These are phyloP conservation scores for Beroe ovata DNA, from an alignment of 37 sponge, comb jelly and placozoan genomes.

Conservation along the genomic window DNA sequence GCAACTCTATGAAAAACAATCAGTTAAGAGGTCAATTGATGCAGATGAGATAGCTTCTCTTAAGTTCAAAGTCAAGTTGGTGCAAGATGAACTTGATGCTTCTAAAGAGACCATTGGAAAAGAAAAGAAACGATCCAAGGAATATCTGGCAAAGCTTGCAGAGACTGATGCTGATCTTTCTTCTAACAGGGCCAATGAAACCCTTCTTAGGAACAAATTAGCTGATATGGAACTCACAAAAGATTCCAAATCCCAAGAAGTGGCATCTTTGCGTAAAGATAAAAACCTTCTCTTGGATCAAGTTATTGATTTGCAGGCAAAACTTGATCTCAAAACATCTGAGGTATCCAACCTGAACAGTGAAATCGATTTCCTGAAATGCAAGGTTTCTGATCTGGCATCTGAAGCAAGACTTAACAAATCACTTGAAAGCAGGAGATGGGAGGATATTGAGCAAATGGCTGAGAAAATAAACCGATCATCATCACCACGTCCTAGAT, in stretches of 20 bases:
- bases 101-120: not conserved
- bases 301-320: constrained; percentile 44
- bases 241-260: constrained; percentile 40
- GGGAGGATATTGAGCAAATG: constrained; percentile 70
- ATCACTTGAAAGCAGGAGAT: constrained; percentile 53
- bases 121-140: constrained; percentile 38
- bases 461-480: constrained; percentile 66
- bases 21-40: constrained; percentile 24
- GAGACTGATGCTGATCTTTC: constrained; percentile 64
- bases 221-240: constrained; percentile 41
- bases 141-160: constrained; percentile 16
- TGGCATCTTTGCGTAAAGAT: constrained; percentile 18
- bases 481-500: constrained; percentile 40
- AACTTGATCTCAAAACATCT: constrained; percentile 38
- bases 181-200: constrained; percentile 54
- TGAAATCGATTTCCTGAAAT: constrained; percentile 43
- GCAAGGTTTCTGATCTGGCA: constrained; percentile 55
- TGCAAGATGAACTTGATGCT: constrained; percentile 5
- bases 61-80: not conserved
- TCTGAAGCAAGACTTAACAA: constrained; percentile 68
- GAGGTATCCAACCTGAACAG: not conserved
- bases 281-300: constrained; percentile 61
- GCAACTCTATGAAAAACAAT: constrained; percentile 42
- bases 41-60: constrained; percentile 44
- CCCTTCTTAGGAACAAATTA: constrained; percentile 24